Base-by-base conservation (phyloP, 1,140 invertebrate genomes). In the Nephila pilipes region DNA sequence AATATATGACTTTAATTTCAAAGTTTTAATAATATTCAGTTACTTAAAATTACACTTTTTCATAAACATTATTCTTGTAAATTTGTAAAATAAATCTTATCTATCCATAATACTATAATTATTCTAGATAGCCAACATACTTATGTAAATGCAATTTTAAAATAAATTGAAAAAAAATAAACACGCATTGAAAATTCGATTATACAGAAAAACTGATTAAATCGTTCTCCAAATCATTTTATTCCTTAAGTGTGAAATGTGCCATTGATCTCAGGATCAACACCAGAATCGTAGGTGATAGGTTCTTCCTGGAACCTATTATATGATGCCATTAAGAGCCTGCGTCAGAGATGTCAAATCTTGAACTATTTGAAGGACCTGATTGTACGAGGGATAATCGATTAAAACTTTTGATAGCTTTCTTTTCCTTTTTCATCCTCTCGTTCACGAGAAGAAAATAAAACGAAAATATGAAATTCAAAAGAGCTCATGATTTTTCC, bases 371-470 rank as follows among this genome's bases (percentile, higher is more conserved):
- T 22, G 2, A 22, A 83, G 38, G 80, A 83, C 80, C 25, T 6
- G 38, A 83, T 54, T 46, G 80, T 25, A 55, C 38, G 80, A 83
- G 54, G 25, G 46, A 29, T 83, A 46, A 83, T 83, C 80, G 80
- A 83, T 83, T 83, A 83, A 83, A 83, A 83, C 80, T 83, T 83
- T 54, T 83, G 80, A 83, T 83, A 46, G 80, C 80, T 83, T 83
- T 36, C 29, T 32, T 18, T 29, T 32, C 32, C 18, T 75, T 29
- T 65, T 75, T 75, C 69, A 32, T 32, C n/a, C 36, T 75, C 14
- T 12, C 29, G 16, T 16, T 14, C 69, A 32, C 5, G 16, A 32
- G 12, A 75, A 20, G 29, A 10, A 75, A 60, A 36, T 10, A 25
- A 75, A 14, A 32, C 18, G 69, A 75, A 75, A 75, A 75, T 75